Conservation (phyloP, 2,797 vertebrate genomes). For the Arctocebus calabarensis region DNA sequence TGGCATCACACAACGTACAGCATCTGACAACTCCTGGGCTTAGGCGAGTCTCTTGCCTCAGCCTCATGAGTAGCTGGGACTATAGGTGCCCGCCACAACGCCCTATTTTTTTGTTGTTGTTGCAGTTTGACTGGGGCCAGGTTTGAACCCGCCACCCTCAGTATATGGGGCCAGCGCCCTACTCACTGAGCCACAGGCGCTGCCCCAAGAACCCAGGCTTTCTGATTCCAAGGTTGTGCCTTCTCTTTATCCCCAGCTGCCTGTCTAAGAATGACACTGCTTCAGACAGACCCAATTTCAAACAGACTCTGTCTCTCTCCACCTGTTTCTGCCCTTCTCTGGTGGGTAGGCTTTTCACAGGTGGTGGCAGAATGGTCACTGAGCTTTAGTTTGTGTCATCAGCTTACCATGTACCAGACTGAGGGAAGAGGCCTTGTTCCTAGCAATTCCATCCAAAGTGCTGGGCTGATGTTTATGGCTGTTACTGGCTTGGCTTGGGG, state of each 20-base stretch:
- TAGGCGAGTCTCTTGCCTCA: too few relatives aligned
- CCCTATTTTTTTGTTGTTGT: too few relatives aligned
- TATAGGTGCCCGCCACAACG: too few relatives aligned
- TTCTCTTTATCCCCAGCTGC: background rate
- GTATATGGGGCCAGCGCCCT: too few relatives aligned
- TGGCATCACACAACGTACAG: too few relatives aligned
- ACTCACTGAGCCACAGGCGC: too few relatives aligned
- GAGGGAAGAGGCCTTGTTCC: background rate
- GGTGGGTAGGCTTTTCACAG: background rate
- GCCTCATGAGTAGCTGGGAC: too few relatives aligned
- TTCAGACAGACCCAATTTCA: background rate
- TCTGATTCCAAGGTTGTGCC: background rate
- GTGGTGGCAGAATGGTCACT: background rate
- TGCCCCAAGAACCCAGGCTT: background rate
- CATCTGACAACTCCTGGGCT: too few relatives aligned
- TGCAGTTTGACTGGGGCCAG: too few relatives aligned
- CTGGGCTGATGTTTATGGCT: background rate
- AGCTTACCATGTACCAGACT: background rate
- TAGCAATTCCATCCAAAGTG: background rate
- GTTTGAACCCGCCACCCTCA: too few relatives aligned
- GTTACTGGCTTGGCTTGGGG: background rate
- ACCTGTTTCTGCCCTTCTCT: background rate
- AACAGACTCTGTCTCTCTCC: background rate
- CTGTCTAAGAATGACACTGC: background rate
- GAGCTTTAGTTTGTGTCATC: background rate